Evolutionary conservation across 2,888 invertebrate genomes (phyloP), one percentile per base, ranked within the genome.

Genomic region (Pheosia gnoma): DNA sequence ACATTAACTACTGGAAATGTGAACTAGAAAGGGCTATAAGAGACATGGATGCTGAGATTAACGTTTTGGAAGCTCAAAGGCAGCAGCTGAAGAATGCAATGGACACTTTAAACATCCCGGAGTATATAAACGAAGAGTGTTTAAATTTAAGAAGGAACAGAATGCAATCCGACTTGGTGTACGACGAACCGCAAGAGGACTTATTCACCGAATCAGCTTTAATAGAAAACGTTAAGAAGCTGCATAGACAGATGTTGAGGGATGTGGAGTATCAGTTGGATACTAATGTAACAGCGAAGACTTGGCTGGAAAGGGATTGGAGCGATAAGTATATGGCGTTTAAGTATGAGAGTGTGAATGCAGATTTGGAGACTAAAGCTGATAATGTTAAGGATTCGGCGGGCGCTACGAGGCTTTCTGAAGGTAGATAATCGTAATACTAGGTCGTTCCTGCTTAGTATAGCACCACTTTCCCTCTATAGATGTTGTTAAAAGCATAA

Each of bases 231-330:
- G 95, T 96, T 8, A 94, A 95, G 59, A 94, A 94, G 59, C 80
- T 95, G 0, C 94, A 97, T 55, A 87, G 91, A n/a, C 95, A 95
- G 68, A 95, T 95, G 53, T 82, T 96, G 8, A 94, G 94, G 66
- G 96, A 96, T 68, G 95, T 97, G 1, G 95, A 96, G 61, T 90
- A 94, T 59, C 97, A 97, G 81, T 88, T 96, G 74, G 83, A 94
- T 37, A 95, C 96, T 81, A 96, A 97, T 77, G 95, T 96, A 58
- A 95, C 96, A 0, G 96, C 96, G 0, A 98, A 98, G 80, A 94
- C 95, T 68, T 94, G 96, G 38, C 84, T 98, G 65, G 98, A 98
- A 89, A 95, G 95, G 68, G 98, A 98, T 83, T 98, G 98, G 98
- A 97, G 98, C 74, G 97, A 98, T 82, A 98, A 98, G 89, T 95